A percentile compares a stretch with the other conserved stretches of the same genome.
Evolutionary conservation across 2,888 invertebrate genomes (phyloP).

Genomic region (Cistogaster globosa): DNA sequence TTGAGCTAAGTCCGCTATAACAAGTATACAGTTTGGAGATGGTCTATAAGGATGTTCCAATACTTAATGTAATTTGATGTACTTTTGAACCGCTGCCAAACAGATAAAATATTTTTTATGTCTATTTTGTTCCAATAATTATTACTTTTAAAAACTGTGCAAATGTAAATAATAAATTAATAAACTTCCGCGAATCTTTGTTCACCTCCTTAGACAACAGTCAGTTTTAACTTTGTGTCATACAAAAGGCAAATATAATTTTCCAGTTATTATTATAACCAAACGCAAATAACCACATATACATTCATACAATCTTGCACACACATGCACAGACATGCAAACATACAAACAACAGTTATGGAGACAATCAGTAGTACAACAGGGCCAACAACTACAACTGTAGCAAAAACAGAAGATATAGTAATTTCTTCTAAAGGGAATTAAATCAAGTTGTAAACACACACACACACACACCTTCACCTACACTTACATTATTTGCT

Average conservation of each 20-base stretch:
- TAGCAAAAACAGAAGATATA: slow-evolving; percentile 1
- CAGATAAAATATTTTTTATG: no score
- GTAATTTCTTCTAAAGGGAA: slow-evolving; percentile 59
- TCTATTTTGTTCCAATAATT: no score
- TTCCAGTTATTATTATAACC: slow-evolving; percentile 66
- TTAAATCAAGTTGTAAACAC: slow-evolving; percentile 59
- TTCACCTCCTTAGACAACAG: slow-evolving; percentile 13
- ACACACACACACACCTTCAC: slow-evolving; percentile 19
- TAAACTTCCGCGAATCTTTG: no score
- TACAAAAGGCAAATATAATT: slow-evolving; percentile 67
- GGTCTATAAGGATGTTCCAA: no score
- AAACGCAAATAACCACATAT: slow-evolving; percentile 46
- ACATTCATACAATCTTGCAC: no score
- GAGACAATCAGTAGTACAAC: slow-evolving; percentile 59
- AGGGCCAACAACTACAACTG: slow-evolving; percentile 34
- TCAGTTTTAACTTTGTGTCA: slow-evolving; percentile 20
- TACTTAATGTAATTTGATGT: no score
- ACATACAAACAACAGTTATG: slow-evolving; percentile 32
- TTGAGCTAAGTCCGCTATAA: no score
- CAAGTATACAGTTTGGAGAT: no score
- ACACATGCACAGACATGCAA: no score
- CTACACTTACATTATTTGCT: slow-evolving; percentile 3
- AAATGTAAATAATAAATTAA: no score
- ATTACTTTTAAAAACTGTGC: no score
- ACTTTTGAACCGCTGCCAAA: no score